Percentiles rank a stretch among this genome's conserved stretches.
Conservation (phyloP, 2,113 vertebrate species). For the Epinephelus cyanopodus region DNA sequence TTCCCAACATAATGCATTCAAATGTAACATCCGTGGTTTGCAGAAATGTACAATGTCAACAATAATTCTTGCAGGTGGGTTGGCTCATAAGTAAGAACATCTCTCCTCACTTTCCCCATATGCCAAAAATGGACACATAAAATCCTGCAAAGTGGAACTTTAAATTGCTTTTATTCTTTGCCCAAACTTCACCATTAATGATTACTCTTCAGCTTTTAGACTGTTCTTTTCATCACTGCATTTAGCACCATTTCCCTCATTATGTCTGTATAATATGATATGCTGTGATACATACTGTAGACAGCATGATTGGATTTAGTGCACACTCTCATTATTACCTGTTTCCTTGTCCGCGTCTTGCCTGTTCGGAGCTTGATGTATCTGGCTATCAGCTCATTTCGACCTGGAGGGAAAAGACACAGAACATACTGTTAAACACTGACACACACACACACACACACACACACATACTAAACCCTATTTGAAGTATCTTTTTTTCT, state of each 20-base stretch:
- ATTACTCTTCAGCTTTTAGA: not conserved
- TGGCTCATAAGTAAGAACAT: not conserved
- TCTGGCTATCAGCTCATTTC: constrained; percentile 82
- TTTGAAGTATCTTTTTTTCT: constrained; percentile 38
- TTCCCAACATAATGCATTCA: too few relatives aligned
- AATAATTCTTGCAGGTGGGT: too few relatives aligned
- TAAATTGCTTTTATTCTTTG: not conserved
- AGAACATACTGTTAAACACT: constrained; percentile 34
- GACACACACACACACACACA: constrained; percentile 18
- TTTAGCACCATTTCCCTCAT: not conserved
- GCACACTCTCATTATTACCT: constrained; percentile 65
- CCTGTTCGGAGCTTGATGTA: constrained; percentile 83
- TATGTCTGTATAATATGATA: constrained; percentile 1
- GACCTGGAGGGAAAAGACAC: constrained; percentile 78
- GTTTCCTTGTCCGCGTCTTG: constrained; percentile 83
- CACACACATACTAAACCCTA: not conserved
- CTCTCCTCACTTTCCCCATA: not conserved
- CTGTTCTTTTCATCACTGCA: not conserved
- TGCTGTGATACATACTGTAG: constrained; percentile 19
- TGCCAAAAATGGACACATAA: not conserved
- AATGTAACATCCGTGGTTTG: too few relatives aligned
- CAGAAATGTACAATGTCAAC: too few relatives aligned
- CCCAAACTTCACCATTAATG: not conserved
- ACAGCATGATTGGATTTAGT: constrained; percentile 25
- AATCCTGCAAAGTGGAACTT: not conserved